Evolutionary conservation across 2,113 vertebrate species (phyloP).

Genomic region (Dolichallabes microphthalmus): DNA sequence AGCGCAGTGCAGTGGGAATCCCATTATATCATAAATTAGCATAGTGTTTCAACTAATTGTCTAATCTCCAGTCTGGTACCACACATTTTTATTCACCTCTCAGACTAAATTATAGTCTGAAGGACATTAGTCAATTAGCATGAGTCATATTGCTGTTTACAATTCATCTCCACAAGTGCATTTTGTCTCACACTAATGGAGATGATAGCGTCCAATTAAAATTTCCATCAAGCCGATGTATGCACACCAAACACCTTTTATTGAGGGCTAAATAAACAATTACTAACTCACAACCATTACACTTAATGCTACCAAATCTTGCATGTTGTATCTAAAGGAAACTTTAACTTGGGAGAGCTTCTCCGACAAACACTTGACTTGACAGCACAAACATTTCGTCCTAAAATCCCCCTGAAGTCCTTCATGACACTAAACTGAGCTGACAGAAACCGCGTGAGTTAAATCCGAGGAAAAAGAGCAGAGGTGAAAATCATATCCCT

Average conservation of each 20-base stretch:
- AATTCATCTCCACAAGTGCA: constrained; percentile 15
- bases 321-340: background rate
- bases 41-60: constrained; percentile 11
- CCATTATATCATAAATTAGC: background rate
- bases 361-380: background rate
- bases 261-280: background rate
- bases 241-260: constrained; percentile 2
- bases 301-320: background rate
- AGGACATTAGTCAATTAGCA: constrained; percentile 27
- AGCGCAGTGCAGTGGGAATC: background rate
- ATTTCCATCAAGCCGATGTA: constrained; percentile 5
- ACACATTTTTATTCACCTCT: background rate
- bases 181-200: constrained; percentile 20
- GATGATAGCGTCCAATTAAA: constrained; percentile 9
- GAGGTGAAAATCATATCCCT: background rate
- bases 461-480: background rate
- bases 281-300: background rate
- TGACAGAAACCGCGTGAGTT: background rate
- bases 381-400: background rate
- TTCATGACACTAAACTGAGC: background rate
- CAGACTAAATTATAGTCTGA: constrained; percentile 27
- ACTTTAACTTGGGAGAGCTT: background rate
- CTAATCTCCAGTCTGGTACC: background rate
- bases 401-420: background rate
- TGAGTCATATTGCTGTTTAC: constrained; percentile 12